Base-by-base conservation (phyloP, 1,140 invertebrate genomes). In the Cherax quadricarinatus region DNA sequence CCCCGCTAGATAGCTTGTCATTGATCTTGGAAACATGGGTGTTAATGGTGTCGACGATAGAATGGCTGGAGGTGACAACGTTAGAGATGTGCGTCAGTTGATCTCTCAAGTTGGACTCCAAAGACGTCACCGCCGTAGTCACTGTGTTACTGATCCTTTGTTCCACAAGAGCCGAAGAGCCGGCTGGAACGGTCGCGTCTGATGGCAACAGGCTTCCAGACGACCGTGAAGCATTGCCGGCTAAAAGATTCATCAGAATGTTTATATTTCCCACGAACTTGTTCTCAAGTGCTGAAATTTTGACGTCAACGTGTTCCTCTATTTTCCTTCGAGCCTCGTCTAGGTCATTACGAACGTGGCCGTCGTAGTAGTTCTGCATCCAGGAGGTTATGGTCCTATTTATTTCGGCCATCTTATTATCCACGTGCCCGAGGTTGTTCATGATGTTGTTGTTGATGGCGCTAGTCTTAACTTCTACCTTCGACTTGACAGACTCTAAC, bases 11-110 rank as follows among this genome's bases (percentile, higher is more conserved):
- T n/a, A 83, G 4, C 81, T n/a, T 57, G 14, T 83, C 81, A 53
- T 83, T 83, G 53, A 83, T 83, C 81, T 83, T 83, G 14, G 24
- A 21, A 3, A 83, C 51, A n/a, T 83, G 81, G 6, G 51, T 24
- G 53, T 57, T 83, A n/a, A 83, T 60, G 48, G 53, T 83, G n/a
- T 57, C 53, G 30, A 12, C 49, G 30, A 49, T 41, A 9, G 18
- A 5, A 10, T 82, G 48, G 80, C 30, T 6, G 16, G 6, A 41
- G 30, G 30, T 41, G 4, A 83, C 21, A n/a, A 21, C 60, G 7
- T 60, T 4, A n/a, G 81, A 0, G 4, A 83, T 0, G 18, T 4
- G 3, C 21, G 53, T 41, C 66, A 70, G 66, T 18, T 70, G 66
- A 18, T 70, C 66, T 21, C 21, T 18, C 21, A 70, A 6, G 10